Evolutionary conservation across 2,797 vertebrate genomes (phyloP).

Genomic region (Ctenosaura bakeri): DNA sequence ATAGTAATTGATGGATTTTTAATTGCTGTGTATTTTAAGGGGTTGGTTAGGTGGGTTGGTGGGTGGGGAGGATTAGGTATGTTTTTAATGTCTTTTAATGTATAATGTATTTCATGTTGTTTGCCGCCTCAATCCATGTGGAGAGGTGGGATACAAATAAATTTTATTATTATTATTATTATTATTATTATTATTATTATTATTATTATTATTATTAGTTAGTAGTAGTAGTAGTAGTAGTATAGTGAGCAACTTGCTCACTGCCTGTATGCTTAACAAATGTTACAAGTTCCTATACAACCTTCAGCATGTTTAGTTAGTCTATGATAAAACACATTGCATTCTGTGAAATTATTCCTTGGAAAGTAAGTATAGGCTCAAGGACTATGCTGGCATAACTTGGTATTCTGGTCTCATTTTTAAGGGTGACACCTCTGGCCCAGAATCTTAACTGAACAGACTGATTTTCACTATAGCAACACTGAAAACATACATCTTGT

Average conservation of each 20-base stretch:
- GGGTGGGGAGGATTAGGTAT: too few relatives aligned
- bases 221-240: too few relatives aligned
- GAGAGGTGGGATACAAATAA: too few relatives aligned
- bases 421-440: not conserved
- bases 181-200: too few relatives aligned
- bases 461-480: not conserved
- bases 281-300: not conserved
- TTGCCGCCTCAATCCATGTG: too few relatives aligned
- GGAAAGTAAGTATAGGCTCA: not conserved
- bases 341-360: not conserved
- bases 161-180: too few relatives aligned
- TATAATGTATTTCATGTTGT: too few relatives aligned
- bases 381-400: not conserved
- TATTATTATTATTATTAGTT: too few relatives aligned
- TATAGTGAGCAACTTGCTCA: not conserved
- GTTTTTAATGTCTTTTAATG: too few relatives aligned
- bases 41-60: too few relatives aligned
- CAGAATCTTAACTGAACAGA: not conserved
- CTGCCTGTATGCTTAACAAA: not conserved
- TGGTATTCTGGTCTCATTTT: not conserved
- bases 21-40: too few relatives aligned
- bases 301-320: not conserved
- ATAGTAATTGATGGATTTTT: too few relatives aligned
- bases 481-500: not conserved
- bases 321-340: not conserved